phyloP scores from a whole-genome alignment of 35 echinoderm and acorn worm species.

The Hemicentrotus pulcherrimus region DNA sequence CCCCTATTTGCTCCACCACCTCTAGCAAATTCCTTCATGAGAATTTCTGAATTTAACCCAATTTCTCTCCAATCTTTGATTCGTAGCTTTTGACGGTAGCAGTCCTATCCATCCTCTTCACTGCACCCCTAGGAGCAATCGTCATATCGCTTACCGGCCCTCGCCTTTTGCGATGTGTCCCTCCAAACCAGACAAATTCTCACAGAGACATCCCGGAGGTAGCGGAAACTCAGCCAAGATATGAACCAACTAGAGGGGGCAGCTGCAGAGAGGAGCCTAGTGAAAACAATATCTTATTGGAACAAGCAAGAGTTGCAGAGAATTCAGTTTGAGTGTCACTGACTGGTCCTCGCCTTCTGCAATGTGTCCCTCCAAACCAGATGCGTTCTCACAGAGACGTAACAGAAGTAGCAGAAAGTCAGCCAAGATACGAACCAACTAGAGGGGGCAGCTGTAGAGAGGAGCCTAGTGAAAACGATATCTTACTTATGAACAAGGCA shows the following conservation, averaged over 20 bases:
- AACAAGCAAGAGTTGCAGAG: not conserved
- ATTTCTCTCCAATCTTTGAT: not conserved
- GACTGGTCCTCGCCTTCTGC: constrained; percentile 76
- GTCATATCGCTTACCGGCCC: constrained; percentile 80
- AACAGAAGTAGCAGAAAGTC: not conserved
- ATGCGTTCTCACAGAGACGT: not conserved
- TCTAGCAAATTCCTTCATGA: too few relatives aligned
- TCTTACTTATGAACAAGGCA: too few relatives aligned
- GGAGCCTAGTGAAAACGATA: too few relatives aligned
- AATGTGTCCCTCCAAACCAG: constrained; percentile 25
- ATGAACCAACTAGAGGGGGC: not conserved
- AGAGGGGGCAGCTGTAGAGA: too few relatives aligned
- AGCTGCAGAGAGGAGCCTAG: not conserved
- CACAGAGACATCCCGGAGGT: not conserved
- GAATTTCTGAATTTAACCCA: too few relatives aligned
- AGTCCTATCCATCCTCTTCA: constrained; percentile 84
- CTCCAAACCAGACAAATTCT: not conserved
- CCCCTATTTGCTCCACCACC: too few relatives aligned
- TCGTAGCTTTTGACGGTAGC: constrained; percentile 84
- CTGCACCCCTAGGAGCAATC: constrained; percentile 82
- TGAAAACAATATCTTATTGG: not conserved
- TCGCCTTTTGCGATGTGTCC: constrained; percentile 57
- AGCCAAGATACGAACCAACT: too few relatives aligned
- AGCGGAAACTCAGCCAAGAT: not conserved
- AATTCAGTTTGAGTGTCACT: constrained; percentile 10